Conservation (phyloP, 2,888 invertebrate genomes). For the Netelia inedita region DNA sequence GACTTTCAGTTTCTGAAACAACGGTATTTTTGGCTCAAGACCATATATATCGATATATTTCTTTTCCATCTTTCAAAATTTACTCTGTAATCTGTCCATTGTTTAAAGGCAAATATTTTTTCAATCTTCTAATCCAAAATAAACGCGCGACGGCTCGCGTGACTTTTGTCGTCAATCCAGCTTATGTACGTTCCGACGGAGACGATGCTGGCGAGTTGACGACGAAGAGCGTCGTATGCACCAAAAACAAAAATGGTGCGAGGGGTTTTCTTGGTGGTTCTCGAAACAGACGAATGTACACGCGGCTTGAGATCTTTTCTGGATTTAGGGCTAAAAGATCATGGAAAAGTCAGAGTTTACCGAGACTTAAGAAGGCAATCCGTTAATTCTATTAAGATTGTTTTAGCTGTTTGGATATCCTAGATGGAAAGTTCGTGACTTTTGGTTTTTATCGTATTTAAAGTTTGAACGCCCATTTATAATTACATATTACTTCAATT, state of each 20-base stretch:
- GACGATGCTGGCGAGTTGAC: conserved; percentile 21
- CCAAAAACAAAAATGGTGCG: conserved; percentile 17
- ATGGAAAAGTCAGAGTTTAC: conserved; percentile 6
- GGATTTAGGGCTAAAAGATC: conserved; percentile 24
- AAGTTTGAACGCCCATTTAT: no score
- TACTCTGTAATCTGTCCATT: conserved; percentile 68
- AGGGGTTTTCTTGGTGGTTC: not conserved
- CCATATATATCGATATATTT: not conserved
- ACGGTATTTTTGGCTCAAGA: not conserved
- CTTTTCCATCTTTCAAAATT: conserved; percentile 25
- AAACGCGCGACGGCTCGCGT: conserved; percentile 37
- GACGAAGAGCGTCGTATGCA: conserved; percentile 10
- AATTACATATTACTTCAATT: no score
- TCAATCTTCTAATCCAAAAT: conserved; percentile 63
- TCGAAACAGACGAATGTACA: not conserved
- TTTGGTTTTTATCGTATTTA: no score
- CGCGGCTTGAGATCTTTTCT: conserved; percentile 42
- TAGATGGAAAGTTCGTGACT: no score
- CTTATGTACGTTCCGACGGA: conserved; percentile 32
- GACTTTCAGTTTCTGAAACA: not conserved
- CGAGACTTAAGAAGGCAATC: conserved; percentile 47
- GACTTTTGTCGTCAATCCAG: conserved; percentile 62
- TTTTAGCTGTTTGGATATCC: not conserved
- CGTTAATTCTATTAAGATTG: conserved; percentile 21
- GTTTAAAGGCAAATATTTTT: conserved; percentile 70